phyloP scores from a whole-genome alignment of 2,888 invertebrate species.

The Agrotis segetum region DNA sequence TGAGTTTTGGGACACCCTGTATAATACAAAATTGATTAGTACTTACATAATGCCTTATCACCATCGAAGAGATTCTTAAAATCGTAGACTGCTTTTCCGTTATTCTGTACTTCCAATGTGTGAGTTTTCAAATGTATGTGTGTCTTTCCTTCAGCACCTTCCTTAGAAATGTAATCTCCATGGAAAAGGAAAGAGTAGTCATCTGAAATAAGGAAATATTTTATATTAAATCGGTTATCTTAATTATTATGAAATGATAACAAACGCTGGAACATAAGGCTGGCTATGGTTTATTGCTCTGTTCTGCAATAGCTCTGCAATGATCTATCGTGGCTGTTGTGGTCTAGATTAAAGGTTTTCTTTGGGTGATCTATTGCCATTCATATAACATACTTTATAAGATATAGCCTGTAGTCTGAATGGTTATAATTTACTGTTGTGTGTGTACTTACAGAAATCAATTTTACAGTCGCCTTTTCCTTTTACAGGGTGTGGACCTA shows the following conservation, averaged over 20 bases:
- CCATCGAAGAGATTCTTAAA: conserved; percentile 49
- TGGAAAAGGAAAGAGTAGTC: conserved; percentile 18
- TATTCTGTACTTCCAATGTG: neutral
- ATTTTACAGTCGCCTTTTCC: conserved; percentile 67
- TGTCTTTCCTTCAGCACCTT: conserved; percentile 8
- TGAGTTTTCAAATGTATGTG: conserved; percentile 32
- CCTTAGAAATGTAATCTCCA: conserved; percentile 17
- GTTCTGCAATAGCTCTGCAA: no score
- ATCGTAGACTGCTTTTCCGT: conserved; percentile 35
- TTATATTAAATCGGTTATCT: no score
- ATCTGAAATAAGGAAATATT: conserved; percentile 22
- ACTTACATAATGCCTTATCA: conserved; percentile 40
- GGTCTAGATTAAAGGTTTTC: no score
- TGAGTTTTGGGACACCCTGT: no score
- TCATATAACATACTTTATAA: no score
- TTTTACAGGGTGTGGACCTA: conserved; percentile 62
- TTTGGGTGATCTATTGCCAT: no score
- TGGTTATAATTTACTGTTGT: neutral
- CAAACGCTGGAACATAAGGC: no score
- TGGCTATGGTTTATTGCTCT: no score
- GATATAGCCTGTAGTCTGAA: neutral
- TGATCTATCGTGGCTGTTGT: no score
- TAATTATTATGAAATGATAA: no score
- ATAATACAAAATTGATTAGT: no score
- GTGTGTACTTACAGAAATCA: conserved; percentile 59